Evolutionary conservation across 2,888 invertebrate genomes (phyloP).

Genomic region (Lasiommata megera): DNA sequence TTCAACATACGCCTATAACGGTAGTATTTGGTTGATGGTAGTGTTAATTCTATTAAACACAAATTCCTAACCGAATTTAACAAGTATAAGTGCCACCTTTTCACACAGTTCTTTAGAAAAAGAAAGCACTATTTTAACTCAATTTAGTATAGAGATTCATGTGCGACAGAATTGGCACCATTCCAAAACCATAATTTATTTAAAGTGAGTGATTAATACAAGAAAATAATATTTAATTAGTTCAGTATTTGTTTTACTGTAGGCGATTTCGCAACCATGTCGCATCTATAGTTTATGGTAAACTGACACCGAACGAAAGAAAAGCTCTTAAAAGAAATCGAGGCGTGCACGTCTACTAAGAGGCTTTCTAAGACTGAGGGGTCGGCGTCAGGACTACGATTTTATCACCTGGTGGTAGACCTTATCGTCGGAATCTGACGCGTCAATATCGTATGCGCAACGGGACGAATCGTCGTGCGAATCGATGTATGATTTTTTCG

Average conservation of each 20-base stretch:
- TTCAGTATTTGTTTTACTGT: background rate
- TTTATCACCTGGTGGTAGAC: constrained; percentile 74
- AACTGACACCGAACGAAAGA: constrained; percentile 55
- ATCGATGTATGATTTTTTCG: constrained; percentile 73
- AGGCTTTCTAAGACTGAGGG: constrained; percentile 64
- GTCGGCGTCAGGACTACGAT: constrained; percentile 69
- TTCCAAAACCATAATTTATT: no score
- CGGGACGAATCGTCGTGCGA: constrained; percentile 70
- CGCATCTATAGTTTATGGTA: constrained; percentile 48
- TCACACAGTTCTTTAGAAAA: no score
- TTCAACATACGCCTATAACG: background rate
- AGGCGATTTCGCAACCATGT: constrained; percentile 31
- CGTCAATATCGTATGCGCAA: constrained; percentile 76
- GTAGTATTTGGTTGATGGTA: background rate
- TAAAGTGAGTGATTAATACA: no score
- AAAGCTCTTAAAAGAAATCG: constrained; percentile 69
- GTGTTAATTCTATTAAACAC: no score
- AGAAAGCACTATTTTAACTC: no score
- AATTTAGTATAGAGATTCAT: no score
- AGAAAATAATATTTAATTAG: no score
- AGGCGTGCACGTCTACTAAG: constrained; percentile 76
- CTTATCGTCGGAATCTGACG: constrained; percentile 77
- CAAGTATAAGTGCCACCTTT: no score
- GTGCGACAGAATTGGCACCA: no score
- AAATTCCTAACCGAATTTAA: no score